These are phyloP conservation scores for Zaprionus inermis DNA, from an alignment of 1,140 invertebrate species.

Conservation along the genomic window DNA sequence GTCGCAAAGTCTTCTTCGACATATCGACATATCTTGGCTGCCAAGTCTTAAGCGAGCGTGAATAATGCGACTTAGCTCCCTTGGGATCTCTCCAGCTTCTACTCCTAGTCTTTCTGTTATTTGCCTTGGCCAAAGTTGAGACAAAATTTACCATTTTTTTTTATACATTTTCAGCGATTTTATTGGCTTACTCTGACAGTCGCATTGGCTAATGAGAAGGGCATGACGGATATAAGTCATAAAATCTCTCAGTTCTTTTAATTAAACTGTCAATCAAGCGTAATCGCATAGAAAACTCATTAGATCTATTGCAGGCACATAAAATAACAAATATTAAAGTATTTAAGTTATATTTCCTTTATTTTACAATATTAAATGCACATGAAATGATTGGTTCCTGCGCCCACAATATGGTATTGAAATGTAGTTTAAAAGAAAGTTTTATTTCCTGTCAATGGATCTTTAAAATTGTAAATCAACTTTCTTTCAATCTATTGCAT, in stretches of 20 bases:
- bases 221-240: conserved; percentile 21
- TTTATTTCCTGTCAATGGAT: neutral
- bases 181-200: conserved; percentile 36
- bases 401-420: too few species aligned
- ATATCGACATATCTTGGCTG: conserved; percentile 39
- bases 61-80: conserved; percentile 49
- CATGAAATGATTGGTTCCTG: too few species aligned
- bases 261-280: conserved; percentile 36
- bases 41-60: conserved; percentile 55
- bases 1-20: conserved; percentile 24
- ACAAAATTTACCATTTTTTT: conserved; percentile 48
- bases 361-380: too few species aligned
- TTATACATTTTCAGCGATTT: conserved; percentile 31
- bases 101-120: neutral
- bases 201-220: conserved; percentile 37
- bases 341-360: too few species aligned
- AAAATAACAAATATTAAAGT: too few species aligned
- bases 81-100: neutral
- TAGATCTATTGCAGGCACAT: neutral
- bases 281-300: neutral
- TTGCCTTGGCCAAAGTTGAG: conserved; percentile 27
- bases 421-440: too few species aligned
- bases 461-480: conserved; percentile 1
- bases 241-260: neutral
- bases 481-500: neutral